These are phyloP conservation scores for Keiferia lycopersicella DNA, from an alignment of 2,888 invertebrate genomes.

Conservation along the genomic window DNA sequence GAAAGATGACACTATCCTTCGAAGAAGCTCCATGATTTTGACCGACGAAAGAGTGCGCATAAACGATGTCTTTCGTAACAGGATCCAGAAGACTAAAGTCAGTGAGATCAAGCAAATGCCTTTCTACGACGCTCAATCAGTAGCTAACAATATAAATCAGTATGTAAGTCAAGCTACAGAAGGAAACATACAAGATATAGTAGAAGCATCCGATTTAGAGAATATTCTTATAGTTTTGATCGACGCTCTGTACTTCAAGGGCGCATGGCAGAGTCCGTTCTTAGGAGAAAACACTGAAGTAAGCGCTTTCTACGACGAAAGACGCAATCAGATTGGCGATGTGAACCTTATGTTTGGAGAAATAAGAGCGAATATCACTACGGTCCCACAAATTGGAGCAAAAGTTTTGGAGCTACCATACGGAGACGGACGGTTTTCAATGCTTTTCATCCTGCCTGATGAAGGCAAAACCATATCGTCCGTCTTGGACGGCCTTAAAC, in stretches of 20 bases:
- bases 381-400: slow-evolving; percentile 47
- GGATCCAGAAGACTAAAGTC: slow-evolving; percentile 43
- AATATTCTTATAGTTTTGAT: slow-evolving; percentile 51
- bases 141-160: slow-evolving; percentile 55
- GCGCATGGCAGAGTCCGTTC: slow-evolving; percentile 58
- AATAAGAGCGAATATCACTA: slow-evolving; percentile 44
- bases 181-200: slow-evolving; percentile 59
- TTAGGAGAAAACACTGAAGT: slow-evolving; percentile 50
- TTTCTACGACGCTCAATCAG: slow-evolving; percentile 44
- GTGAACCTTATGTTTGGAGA: slow-evolving; percentile 60
- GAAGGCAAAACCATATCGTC: slow-evolving; percentile 58
- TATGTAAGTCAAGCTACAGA: slow-evolving; percentile 56
- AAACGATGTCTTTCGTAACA: slow-evolving; percentile 44
- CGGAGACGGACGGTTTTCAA: slow-evolving; percentile 73
- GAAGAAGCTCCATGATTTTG: slow-evolving; percentile 56
- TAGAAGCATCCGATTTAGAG: slow-evolving; percentile 54
- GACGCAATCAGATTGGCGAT: slow-evolving; percentile 51
- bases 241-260: slow-evolving; percentile 68
- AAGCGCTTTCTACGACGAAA: slow-evolving; percentile 56
- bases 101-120: slow-evolving; percentile 34
- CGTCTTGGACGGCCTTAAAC: slow-evolving; percentile 74
- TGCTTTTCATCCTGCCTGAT: slow-evolving; percentile 83
- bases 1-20: slow-evolving; percentile 44
- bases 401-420: slow-evolving; percentile 64
- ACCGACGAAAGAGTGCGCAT: slow-evolving; percentile 49